These are phyloP conservation scores for Pseudochirops cupreus DNA, from an alignment of 2,797 vertebrate species.

Conservation along the genomic window DNA sequence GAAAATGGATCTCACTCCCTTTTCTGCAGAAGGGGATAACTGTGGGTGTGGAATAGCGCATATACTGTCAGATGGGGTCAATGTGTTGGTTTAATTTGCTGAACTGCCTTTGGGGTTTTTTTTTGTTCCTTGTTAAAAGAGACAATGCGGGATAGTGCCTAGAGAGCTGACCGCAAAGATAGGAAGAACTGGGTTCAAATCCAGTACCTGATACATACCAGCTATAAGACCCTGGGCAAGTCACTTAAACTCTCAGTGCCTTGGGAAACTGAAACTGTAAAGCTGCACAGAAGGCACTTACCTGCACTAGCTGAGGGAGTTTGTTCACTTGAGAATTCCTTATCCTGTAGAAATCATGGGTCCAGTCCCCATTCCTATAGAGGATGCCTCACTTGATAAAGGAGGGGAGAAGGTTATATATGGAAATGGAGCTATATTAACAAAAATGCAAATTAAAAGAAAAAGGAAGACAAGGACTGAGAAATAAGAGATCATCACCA, in stretches of 20 bases:
- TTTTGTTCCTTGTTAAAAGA: neutral
- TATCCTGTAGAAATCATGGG: too few species aligned
- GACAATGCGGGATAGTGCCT: neutral
- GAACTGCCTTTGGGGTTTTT: neutral
- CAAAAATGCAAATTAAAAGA: neutral
- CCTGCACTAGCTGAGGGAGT: neutral
- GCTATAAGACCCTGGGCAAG: neutral
- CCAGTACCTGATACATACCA: neutral
- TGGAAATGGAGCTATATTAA: neutral
- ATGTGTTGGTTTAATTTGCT: neutral
- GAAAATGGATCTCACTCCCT: neutral
- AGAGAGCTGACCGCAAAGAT: too few species aligned
- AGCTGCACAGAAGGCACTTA: neutral
- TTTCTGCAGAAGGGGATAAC: neutral
- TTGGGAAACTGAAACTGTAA: neutral
- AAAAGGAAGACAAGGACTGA: neutral
- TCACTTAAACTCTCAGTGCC: neutral
- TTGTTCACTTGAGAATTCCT: neutral
- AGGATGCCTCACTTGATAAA: neutral
- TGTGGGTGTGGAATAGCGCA: neutral
- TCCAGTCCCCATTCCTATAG: neutral
- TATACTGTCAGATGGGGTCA: neutral
- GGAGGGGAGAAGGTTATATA: neutral
- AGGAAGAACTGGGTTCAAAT: neutral
- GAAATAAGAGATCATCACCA: neutral